Conservation (phyloP, 2,797 vertebrate species). For the Pseudocheirus occidentalis region DNA sequence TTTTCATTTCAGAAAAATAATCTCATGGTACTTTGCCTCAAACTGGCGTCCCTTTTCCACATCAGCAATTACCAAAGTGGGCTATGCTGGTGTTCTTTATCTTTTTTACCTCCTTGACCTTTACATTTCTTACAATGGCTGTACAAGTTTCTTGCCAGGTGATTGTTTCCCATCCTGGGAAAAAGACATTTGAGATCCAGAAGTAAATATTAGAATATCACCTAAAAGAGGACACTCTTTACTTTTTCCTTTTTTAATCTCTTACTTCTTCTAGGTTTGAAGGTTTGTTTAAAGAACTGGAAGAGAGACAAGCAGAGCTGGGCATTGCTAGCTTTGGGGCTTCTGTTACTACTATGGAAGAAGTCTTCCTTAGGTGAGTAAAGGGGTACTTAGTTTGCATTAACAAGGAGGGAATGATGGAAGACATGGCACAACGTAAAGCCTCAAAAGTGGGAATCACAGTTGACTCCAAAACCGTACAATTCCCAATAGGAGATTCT, state of each 20-base stretch:
- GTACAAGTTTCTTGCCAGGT: neutral
- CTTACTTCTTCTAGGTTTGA: constrained; percentile 88
- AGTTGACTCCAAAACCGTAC: neutral
- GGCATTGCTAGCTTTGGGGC: constrained; percentile 94
- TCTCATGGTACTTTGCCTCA: neutral
- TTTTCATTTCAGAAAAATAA: neutral
- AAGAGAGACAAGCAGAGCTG: constrained; percentile 91
- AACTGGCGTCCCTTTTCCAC: neutral
- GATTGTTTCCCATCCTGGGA: neutral
- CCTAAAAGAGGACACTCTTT: neutral
- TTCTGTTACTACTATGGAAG: constrained; percentile 97
- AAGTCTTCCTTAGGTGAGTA: constrained; percentile 93
- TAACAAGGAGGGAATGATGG: neutral
- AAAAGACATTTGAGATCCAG: neutral
- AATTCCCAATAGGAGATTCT: neutral
- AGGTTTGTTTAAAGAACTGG: constrained; percentile 94
- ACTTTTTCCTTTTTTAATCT: neutral
- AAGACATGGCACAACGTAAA: neutral
- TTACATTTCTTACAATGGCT: neutral
- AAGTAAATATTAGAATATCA: neutral
- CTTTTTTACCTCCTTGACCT: neutral
- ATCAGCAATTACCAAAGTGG: neutral
- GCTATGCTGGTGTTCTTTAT: neutral
- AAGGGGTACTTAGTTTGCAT: neutral
- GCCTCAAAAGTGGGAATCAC: neutral